Percentiles rank a stretch among this genome's conserved stretches.
Evolutionary conservation across 1,140 invertebrate species (phyloP).

Genomic region (Listronotus oregonensis): DNA sequence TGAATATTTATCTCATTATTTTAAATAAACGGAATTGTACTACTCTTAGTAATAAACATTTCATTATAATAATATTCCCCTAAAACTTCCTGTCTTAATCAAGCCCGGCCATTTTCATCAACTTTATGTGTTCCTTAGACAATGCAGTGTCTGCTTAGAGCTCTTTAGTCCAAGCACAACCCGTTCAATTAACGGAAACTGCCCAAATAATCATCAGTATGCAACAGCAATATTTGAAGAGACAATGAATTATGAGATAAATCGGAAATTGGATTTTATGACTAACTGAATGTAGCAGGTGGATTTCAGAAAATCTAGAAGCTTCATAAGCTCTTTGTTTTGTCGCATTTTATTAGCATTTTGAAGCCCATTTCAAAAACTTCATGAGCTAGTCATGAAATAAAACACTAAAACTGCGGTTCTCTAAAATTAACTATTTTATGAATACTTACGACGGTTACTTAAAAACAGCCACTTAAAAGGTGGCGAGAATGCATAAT

Average conservation of each 20-base stretch:
- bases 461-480: no score
- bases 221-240: constrained; percentile 8
- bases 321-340: no score
- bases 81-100: background rate
- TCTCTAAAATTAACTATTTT: no score
- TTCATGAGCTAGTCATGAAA: no score
- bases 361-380: no score
- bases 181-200: constrained; percentile 23
- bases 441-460: no score
- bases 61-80: background rate
- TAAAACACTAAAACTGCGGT: no score
- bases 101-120: constrained; percentile 6
- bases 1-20: no score
- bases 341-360: no score
- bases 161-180: constrained; percentile 9
- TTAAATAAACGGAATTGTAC: background rate
- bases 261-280: background rate
- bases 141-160: constrained; percentile 7
- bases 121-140: constrained; percentile 12
- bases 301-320: background rate
- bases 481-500: no score
- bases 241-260: constrained; percentile 8
- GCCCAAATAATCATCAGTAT: constrained; percentile 17
- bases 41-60: constrained; percentile 32
- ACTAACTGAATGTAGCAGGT: background rate